Base-by-base conservation (phyloP, 2,113 vertebrate genomes). In the Vidua macroura region DNA sequence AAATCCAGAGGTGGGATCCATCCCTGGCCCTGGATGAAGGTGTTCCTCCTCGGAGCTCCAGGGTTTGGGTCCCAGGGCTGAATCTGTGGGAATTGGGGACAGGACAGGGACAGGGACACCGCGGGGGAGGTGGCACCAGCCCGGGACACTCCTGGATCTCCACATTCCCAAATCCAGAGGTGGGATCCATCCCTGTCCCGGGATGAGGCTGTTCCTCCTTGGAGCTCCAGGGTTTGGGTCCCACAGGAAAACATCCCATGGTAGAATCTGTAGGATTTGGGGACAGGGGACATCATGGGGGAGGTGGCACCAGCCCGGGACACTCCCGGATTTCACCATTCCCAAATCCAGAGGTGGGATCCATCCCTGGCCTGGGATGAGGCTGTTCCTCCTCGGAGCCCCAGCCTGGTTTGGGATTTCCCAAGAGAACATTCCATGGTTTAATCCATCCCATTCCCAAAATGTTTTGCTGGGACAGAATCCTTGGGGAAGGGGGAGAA, bases 261-360 rank as follows among this genome's bases (percentile, higher is more conserved):
- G 17, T 37, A 1, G 25, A 21, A 39, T 52, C n/a, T 5, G 2
- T 3, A 48, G 14, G 48, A 52, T 70, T 12, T 52, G n/a, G 68
- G 68, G 48, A 52, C 48, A 66, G 11, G n/a, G 10, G 49, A 19
- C 28, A 14, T 3, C 2, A 0, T 0, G 1, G 21, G 48, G 30
- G 15, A 8, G 69, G 51, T 10, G 51, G 1, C 37, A 43, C 14
- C 41, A 10, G 1, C 24, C 15, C 0, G 0, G 43, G 27, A 31
- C 7, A 2, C 5, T 23, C 33, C 19, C 13, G 14, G 53, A 1
- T 58, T 8, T 9, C 44, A 0, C 5, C 7, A 33, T 51, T 77
- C 46, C 75, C 75, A n/a, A 27, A 63, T 52, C 30, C 59, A 33
- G 74, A 9, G 33, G 23, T 22, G 48, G 31, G 22, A 28, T n/a